Percentiles rank a stretch among this genome's conserved stretches.
These are phyloP conservation scores for Drosophila malerkotliana DNA, from an alignment of 1,140 invertebrate genomes.

Conservation along the genomic window DNA sequence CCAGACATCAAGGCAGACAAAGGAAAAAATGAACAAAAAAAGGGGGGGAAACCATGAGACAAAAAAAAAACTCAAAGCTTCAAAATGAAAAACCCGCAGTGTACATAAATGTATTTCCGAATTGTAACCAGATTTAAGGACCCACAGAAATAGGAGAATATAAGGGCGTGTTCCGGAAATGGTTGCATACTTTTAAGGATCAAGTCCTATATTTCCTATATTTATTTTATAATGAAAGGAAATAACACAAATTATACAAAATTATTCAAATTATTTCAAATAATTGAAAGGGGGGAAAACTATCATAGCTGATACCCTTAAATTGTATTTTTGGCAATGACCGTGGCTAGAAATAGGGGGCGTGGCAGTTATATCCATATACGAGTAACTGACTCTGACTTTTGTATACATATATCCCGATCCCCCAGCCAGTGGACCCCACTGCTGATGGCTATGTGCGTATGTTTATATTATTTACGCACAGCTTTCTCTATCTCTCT, in stretches of 20 bases:
- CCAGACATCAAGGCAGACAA: slow-evolving; percentile 75
- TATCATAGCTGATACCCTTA: not conserved
- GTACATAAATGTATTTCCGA: slow-evolving; percentile 77
- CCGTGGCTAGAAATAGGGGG: slow-evolving; percentile 18
- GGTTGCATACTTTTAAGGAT: not conserved
- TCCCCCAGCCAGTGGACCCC: slow-evolving; percentile 21
- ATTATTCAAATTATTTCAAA: not conserved
- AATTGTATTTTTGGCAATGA: slow-evolving; percentile 56
- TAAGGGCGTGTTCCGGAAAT: slow-evolving; percentile 2
- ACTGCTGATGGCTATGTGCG: slow-evolving; percentile 26
- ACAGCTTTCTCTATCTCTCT: slow-evolving; percentile 4
- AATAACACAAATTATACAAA: not conserved
- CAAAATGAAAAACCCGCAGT: slow-evolving; percentile 32
- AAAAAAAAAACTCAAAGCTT: slow-evolving; percentile 34
- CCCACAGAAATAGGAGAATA: not conserved
- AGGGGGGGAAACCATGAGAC: slow-evolving; percentile 11
- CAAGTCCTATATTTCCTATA: not conserved
- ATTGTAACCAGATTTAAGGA: slow-evolving; percentile 51
- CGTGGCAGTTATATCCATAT: slow-evolving; percentile 32
- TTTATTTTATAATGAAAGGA: not conserved
- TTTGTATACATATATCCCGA: slow-evolving; percentile 29
- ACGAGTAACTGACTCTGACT: slow-evolving; percentile 15
- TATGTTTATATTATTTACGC: slow-evolving; percentile 54
- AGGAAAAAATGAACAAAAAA: slow-evolving; percentile 32
- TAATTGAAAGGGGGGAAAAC: no score